Conservation (phyloP, 2,797 vertebrate genomes). For the Anabas testudineus region DNA sequence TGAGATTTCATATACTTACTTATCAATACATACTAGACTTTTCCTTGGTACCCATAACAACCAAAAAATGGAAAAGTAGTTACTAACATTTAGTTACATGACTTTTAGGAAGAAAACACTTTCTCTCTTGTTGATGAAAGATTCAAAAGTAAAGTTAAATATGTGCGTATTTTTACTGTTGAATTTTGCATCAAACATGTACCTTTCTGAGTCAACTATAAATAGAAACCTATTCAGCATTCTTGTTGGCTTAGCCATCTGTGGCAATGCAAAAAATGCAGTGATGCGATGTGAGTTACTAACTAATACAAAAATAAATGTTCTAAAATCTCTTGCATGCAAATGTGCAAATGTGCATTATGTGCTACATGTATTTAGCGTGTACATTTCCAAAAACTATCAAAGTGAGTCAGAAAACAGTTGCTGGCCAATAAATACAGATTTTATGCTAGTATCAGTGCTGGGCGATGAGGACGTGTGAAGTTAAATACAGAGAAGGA, state of each 20-base stretch:
- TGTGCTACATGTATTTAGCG: accelerated
- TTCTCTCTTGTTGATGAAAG: background rate
- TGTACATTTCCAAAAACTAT: background rate
- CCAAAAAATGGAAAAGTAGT: background rate
- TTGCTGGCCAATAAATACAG: too few relatives aligned
- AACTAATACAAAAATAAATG: conserved; percentile 2
- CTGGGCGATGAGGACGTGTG: too few relatives aligned
- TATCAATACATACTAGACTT: too few relatives aligned
- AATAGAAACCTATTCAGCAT: conserved; percentile 11
- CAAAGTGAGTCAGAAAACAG: background rate
- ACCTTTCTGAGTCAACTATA: conserved; percentile 6
- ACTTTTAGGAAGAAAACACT: background rate
- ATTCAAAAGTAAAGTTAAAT: too few relatives aligned
- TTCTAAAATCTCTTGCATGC: background rate
- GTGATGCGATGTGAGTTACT: conserved; percentile 12
- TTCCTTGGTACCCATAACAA: background rate
- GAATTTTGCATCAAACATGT: conserved; percentile 6
- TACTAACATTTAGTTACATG: background rate
- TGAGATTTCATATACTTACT: too few relatives aligned
- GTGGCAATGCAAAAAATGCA: conserved; percentile 28
- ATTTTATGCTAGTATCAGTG: too few relatives aligned
- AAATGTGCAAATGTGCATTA: background rate
- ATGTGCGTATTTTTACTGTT: background rate
- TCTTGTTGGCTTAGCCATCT: conserved; percentile 9
- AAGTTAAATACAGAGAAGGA: too few relatives aligned